These are phyloP conservation scores for Hydrotaea cyrtoneurina DNA, from an alignment of 2,888 invertebrate genomes.

Conservation along the genomic window DNA sequence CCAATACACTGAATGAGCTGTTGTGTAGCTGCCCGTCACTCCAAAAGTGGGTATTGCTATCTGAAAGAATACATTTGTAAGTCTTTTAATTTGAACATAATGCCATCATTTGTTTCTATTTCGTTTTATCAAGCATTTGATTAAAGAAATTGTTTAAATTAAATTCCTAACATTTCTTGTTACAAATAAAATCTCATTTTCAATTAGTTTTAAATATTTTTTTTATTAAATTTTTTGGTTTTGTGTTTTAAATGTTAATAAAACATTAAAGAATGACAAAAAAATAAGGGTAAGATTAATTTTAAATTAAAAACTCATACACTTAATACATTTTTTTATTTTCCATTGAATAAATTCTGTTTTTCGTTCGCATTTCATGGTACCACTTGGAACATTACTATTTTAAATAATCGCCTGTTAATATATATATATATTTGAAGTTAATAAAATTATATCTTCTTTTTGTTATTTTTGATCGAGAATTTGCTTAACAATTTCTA, in stretches of 20 bases:
- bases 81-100: no score
- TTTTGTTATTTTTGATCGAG: constrained; percentile 21
- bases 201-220: neutral
- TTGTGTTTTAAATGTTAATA: constrained; percentile 59
- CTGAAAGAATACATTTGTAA: no score
- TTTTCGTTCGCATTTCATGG: neutral
- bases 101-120: no score
- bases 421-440: constrained; percentile 4
- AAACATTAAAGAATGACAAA: constrained; percentile 64
- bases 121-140: no score
- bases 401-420: constrained; percentile 11
- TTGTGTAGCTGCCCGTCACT: no score
- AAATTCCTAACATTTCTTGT: no score
- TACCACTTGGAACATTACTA: neutral
- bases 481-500: constrained; percentile 10
- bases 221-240: constrained; percentile 62
- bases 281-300: constrained; percentile 47
- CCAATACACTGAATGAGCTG: no score
- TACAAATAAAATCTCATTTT: neutral
- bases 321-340: constrained; percentile 22
- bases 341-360: constrained; percentile 3
- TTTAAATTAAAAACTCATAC: constrained; percentile 55
- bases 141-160: no score
- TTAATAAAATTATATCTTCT: constrained; percentile 16
- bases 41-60: no score